Percentiles rank a stretch among this genome's conserved stretches.
Conservation (phyloP, 2,113 vertebrate species). For the Diadophis punctatus region DNA sequence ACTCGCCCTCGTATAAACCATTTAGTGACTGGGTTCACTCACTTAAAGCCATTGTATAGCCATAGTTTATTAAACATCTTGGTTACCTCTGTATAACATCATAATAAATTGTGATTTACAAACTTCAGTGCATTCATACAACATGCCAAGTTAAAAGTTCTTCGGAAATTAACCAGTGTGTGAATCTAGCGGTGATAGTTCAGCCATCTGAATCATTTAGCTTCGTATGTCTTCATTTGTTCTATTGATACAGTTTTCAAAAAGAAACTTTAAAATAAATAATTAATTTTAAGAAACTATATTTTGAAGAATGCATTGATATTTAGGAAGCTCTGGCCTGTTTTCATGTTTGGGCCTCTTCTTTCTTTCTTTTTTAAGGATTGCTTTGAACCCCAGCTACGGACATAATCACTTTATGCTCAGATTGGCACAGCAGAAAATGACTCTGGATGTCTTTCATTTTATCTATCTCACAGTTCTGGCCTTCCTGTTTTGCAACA, state of each 20-base stretch:
- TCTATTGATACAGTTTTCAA: neutral
- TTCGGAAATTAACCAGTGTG: neutral
- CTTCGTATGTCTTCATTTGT: neutral
- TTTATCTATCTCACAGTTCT: neutral
- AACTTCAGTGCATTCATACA: neutral
- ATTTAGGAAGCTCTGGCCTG: neutral
- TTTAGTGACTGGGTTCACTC: neutral
- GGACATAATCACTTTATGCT: neutral
- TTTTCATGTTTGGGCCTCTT: neutral
- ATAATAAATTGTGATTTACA: neutral
- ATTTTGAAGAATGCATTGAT: neutral
- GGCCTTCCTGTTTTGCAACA: neutral
- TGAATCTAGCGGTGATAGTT: neutral
- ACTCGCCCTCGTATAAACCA: no score
- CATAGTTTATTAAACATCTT: neutral
- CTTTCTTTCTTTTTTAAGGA: neutral
- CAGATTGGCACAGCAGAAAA: neutral
- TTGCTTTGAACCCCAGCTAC: neutral
- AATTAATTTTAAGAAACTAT: neutral
- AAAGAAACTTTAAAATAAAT: neutral
- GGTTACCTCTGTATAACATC: neutral
- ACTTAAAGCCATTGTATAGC: neutral
- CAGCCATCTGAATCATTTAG: neutral
- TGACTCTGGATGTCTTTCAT: neutral
- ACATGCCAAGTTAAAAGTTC: neutral